Evolutionary conservation across 2,113 vertebrate species (phyloP).

Genomic region (Garra rufa): DNA sequence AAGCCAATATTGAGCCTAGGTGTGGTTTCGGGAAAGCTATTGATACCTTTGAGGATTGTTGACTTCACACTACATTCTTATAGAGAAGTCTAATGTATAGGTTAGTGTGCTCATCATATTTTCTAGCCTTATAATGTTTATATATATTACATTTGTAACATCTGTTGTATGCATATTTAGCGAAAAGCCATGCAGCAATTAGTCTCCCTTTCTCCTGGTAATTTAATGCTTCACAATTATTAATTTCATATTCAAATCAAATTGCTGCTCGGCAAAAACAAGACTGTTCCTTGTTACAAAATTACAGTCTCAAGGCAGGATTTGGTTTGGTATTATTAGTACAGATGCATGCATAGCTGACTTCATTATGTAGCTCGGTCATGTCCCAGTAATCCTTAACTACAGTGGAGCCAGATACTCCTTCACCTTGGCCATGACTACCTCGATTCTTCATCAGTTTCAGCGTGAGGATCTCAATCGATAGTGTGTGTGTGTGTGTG

Average conservation of each 20-base stretch:
- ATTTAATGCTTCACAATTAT: neutral
- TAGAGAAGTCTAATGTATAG: neutral
- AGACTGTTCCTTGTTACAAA: neutral
- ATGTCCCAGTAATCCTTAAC: constrained; percentile 56
- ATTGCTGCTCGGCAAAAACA: constrained; percentile 9
- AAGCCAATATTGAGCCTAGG: constrained; percentile 9
- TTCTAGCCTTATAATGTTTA: neutral
- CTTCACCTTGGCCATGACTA: constrained; percentile 68
- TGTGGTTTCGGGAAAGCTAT: constrained; percentile 29
- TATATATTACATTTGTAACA: neutral
- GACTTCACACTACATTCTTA: neutral
- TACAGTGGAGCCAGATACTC: constrained; percentile 48
- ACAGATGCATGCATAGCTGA: neutral
- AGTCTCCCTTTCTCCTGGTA: neutral
- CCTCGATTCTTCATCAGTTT: constrained; percentile 77
- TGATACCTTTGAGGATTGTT: constrained; percentile 12
- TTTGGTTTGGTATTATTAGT: neutral
- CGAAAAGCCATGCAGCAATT: neutral
- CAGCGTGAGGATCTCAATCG: constrained; percentile 76
- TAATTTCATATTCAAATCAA: constrained; percentile 30
- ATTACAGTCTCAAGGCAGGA: neutral
- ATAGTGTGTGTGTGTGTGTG: constrained; percentile 62
- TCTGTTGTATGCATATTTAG: neutral
- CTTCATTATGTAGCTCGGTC: constrained; percentile 6
- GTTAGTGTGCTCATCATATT: neutral